These are phyloP conservation scores for Synergus gifuensis DNA, from an alignment of 2,888 invertebrate species.

Conservation along the genomic window DNA sequence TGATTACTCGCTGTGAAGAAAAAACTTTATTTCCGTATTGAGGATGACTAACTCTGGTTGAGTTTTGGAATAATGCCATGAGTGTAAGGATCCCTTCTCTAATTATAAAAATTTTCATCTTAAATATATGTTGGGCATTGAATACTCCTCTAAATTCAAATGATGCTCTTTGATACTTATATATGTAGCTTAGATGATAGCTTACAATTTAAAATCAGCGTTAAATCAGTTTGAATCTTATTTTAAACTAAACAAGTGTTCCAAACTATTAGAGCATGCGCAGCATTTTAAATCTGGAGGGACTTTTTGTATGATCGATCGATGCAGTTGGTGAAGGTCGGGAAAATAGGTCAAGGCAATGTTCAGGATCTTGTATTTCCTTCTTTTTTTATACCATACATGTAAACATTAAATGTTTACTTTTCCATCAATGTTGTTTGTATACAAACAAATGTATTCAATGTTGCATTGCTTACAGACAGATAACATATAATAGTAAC, in stretches of 20 bases:
- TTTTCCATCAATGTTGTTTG: not conserved
- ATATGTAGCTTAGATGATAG: too few species aligned
- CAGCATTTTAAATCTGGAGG: not conserved
- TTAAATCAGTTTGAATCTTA: not conserved
- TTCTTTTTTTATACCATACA: not conserved
- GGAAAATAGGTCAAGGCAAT: slow-evolving; percentile 28
- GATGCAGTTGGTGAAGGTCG: not conserved
- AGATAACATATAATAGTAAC: too few species aligned
- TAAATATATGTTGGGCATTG: not conserved
- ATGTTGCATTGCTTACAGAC: too few species aligned
- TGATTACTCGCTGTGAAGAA: not conserved
- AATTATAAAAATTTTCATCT: not conserved
- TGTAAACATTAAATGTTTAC: not conserved
- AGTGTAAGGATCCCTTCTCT: not conserved
- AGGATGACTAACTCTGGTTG: not conserved
- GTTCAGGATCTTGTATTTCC: not conserved
- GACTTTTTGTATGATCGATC: slow-evolving; percentile 9
- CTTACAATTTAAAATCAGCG: too few species aligned
- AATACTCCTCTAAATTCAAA: too few species aligned
- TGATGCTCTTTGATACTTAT: too few species aligned
- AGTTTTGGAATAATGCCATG: slow-evolving; percentile 29
- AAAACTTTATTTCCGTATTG: not conserved
- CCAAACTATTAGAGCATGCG: slow-evolving; percentile 5
- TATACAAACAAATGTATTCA: not conserved
- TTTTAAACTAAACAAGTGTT: not conserved